Percentiles rank a stretch among this genome's conserved stretches.
Evolutionary conservation across 2,888 invertebrate genomes (phyloP).

Genomic region (Oscheius onirici): DNA sequence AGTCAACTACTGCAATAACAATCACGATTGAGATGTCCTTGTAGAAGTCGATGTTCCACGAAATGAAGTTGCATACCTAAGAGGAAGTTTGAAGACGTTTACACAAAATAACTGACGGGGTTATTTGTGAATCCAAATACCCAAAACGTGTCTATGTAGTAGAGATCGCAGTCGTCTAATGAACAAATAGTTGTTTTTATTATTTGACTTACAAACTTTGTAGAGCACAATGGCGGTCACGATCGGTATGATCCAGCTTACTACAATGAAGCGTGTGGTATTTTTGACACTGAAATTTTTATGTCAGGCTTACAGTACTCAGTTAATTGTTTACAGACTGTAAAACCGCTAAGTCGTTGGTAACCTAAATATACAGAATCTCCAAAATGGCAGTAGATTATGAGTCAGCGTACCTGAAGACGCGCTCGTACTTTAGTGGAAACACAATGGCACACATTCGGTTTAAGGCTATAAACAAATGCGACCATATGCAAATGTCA

Average conservation of each 20-base stretch:
- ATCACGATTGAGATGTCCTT: slow-evolving; percentile 32
- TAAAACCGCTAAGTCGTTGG: not conserved
- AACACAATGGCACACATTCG: slow-evolving; percentile 30
- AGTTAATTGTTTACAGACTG: too few species aligned
- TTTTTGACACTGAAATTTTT: slow-evolving; percentile 16
- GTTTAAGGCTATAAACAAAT: slow-evolving; percentile 28
- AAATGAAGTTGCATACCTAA: slow-evolving; percentile 32
- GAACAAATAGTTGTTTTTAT: not conserved
- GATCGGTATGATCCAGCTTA: slow-evolving; percentile 18
- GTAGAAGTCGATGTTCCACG: slow-evolving; percentile 38
- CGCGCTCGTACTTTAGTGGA: slow-evolving; percentile 24
- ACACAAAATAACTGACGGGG: not conserved
- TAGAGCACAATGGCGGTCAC: slow-evolving; percentile 25
- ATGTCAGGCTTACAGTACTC: too few species aligned
- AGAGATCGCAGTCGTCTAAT: slow-evolving; percentile 28
- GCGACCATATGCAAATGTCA: slow-evolving; percentile 32
- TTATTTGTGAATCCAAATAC: slow-evolving; percentile 14
- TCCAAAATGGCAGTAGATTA: not conserved
- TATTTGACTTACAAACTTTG: slow-evolving; percentile 16
- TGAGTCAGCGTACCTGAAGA: slow-evolving; percentile 24
- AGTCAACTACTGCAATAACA: slow-evolving; percentile 33
- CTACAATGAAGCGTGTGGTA: slow-evolving; percentile 14
- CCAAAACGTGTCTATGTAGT: slow-evolving; percentile 3
- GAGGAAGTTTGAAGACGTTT: not conserved
- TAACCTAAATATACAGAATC: not conserved